phyloP scores from a whole-genome alignment of 1,140 invertebrate species.

The Drosophila ficusphila region DNA sequence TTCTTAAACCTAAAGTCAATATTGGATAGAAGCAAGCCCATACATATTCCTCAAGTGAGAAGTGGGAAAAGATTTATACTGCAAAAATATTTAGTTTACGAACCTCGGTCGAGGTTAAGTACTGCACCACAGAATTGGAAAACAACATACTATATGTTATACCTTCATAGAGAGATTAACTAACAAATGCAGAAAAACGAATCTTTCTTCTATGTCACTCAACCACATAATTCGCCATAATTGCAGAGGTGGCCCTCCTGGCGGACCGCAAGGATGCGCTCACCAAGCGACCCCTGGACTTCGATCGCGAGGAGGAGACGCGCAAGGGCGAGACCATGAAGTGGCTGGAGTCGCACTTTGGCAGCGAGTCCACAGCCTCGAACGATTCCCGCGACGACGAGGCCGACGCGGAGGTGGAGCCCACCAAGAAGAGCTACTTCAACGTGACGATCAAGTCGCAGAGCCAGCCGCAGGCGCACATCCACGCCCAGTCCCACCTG shows the following conservation, averaged over 20 bases:
- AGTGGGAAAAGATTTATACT: too few relatives aligned
- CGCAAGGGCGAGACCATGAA: constrained; percentile 94
- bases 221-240: background rate
- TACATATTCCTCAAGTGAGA: too few relatives aligned
- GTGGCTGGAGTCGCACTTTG: constrained; percentile 95
- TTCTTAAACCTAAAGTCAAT: too few relatives aligned
- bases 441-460: constrained; percentile 91
- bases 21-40: too few relatives aligned
- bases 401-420: constrained; percentile 85
- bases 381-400: constrained; percentile 87
- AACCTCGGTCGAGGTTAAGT: too few relatives aligned
- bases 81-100: too few relatives aligned
- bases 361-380: constrained; percentile 92
- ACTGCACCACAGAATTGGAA: too few relatives aligned
- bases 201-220: too few relatives aligned
- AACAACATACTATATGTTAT: too few relatives aligned
- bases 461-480: constrained; percentile 82
- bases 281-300: constrained; percentile 91
- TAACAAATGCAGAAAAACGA: too few relatives aligned
- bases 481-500: constrained; percentile 29
- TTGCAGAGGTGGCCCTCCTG: constrained; percentile 83
- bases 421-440: constrained; percentile 89
- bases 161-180: too few relatives aligned
- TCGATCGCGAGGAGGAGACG: constrained; percentile 94
- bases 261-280: constrained; percentile 91